phyloP scores from a whole-genome alignment of 2,113 vertebrate genomes.

The Psittacula cyanocephala region DNA sequence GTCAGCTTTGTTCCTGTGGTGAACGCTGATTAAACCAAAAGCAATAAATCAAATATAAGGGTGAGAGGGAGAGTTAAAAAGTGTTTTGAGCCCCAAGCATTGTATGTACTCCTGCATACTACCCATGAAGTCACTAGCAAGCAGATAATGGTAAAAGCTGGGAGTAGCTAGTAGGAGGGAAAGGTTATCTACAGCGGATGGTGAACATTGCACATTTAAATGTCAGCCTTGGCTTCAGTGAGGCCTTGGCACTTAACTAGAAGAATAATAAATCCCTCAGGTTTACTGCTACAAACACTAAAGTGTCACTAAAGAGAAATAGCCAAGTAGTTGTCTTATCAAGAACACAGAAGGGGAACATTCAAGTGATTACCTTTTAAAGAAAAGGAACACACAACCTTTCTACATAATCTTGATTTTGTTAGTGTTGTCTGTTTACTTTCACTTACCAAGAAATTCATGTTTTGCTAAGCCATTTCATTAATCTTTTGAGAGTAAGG shows the following conservation, averaged over 20 bases:
- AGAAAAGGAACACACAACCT: not conserved
- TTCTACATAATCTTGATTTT: not conserved
- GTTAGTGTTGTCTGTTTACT: not conserved
- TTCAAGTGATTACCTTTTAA: not conserved
- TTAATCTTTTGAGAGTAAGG: not conserved
- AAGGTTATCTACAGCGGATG: not conserved
- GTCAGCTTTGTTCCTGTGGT: not conserved
- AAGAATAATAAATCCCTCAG: not conserved
- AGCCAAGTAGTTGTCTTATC: not conserved
- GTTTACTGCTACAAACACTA: not conserved
- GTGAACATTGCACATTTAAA: not conserved
- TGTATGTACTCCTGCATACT: not conserved
- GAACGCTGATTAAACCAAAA: not conserved
- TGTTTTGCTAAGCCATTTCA: not conserved
- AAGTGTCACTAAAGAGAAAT: not conserved
- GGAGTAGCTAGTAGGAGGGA: not conserved
- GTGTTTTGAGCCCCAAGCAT: not conserved
- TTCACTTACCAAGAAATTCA: not conserved
- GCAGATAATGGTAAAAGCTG: not conserved
- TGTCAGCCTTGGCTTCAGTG: not conserved
- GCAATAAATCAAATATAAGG: not conserved
- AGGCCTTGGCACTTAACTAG: not conserved
- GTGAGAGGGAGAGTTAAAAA: not conserved
- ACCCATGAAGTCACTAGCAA: not conserved
- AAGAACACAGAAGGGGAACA: not conserved